These are phyloP conservation scores for Yoshiicerus persimilis DNA, from an alignment of 1,140 invertebrate genomes.

Conservation along the genomic window DNA sequence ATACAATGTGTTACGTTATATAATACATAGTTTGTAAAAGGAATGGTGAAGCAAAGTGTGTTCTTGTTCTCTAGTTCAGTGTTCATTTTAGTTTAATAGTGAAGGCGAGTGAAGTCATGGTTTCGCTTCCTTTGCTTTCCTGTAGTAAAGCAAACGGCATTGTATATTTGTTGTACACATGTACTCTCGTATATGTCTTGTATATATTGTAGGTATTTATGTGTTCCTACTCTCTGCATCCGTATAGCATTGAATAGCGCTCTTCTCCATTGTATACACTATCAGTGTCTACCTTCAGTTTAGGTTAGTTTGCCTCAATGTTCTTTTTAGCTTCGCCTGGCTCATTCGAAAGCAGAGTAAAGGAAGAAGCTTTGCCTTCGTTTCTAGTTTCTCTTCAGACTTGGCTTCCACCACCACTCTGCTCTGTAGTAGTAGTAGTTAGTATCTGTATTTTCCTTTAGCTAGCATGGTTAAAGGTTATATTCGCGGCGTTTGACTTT, in stretches of 20 bases:
- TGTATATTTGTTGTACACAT: neutral
- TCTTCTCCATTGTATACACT: neutral
- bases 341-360: neutral
- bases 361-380: constrained; percentile 9
- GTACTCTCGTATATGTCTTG: neutral
- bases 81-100: neutral
- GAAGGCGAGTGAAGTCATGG: neutral
- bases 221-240: neutral
- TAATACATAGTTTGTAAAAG: constrained; percentile 3
- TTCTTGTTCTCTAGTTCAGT: neutral
- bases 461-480: constrained; percentile 48
- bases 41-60: constrained; percentile 7
- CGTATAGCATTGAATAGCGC: neutral
- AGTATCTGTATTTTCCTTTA: neutral
- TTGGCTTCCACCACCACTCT: neutral
- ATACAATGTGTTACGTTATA: constrained; percentile 18
- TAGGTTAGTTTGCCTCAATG: constrained; percentile 4
- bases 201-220: neutral
- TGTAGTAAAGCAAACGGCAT: neutral
- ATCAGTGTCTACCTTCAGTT: neutral
- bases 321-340: neutral
- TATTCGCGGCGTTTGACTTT: constrained; percentile 50
- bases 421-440: neutral
- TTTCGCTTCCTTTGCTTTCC: neutral
- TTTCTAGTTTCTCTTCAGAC: neutral